These are phyloP conservation scores for Pseudolaguvia tuberculata DNA, from an alignment of 2,113 vertebrate species.

Conservation along the genomic window DNA sequence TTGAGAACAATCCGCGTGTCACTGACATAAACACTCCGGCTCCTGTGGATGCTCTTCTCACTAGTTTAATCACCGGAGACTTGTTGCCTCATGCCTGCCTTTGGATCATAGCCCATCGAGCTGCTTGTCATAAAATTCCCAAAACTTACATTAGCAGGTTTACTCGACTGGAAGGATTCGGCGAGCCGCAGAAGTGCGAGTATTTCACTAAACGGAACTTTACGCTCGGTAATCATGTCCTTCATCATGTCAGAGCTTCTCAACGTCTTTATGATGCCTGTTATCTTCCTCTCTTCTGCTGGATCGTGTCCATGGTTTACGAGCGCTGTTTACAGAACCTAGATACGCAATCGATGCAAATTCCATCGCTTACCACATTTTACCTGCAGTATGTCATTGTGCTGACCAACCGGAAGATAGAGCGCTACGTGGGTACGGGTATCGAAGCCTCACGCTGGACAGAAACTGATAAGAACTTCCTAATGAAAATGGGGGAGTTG, in stretches of 20 bases:
- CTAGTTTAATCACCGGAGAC: conserved; percentile 63
- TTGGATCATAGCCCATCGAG: conserved; percentile 63
- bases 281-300: conserved; percentile 63
- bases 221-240: conserved; percentile 21
- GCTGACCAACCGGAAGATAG: conserved; percentile 61
- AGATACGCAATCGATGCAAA: conserved; percentile 1
- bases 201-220: conserved; percentile 55
- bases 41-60: conserved; percentile 54
- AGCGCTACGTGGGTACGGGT: conserved; percentile 54
- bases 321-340: conserved; percentile 33
- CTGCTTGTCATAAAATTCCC: conserved; percentile 57
- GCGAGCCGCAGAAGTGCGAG: conserved; percentile 58
- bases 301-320: conserved; percentile 61
- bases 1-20: conserved; percentile 54
- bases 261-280: conserved; percentile 52
- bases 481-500: conserved; percentile 57
- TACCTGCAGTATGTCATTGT: conserved; percentile 58
- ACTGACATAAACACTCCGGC: conserved; percentile 42
- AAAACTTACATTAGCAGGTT: conserved; percentile 46
- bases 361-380: conserved; percentile 58
- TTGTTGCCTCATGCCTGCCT: conserved; percentile 54
- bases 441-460: conserved; percentile 53
- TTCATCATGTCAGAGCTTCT: conserved; percentile 49
- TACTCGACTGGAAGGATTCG: conserved; percentile 65
- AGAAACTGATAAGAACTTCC: conserved; percentile 21